Evolutionary conservation across 2,113 vertebrate genomes (phyloP), one percentile per base, ranked within the genome.

Genomic region (Oreotragus oreotragus): DNA sequence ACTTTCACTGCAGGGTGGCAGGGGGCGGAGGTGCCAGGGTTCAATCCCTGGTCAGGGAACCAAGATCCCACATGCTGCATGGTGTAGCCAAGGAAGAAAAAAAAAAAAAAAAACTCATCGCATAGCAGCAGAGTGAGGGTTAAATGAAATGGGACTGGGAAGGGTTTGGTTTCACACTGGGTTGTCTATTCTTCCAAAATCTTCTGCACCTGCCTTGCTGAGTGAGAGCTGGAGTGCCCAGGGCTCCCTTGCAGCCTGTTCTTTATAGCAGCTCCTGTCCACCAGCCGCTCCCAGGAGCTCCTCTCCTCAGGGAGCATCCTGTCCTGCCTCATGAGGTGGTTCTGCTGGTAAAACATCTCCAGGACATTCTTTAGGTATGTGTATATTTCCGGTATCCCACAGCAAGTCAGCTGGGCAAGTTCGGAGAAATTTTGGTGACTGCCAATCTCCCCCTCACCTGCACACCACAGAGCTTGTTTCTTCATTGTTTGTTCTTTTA

Each of bases 351-450:
- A n/a, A 91, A 57, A 85, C 55, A 27, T 39, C 79, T 47, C 79
- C 7, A 70, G 23, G 28, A 36, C 62, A 39, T 45, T 19, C 39
- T 28, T 85, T 13, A 21, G 43, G 33, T 47, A 83, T 17, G 57
- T 39, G 3, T 0, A 1, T 45, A 47, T 94, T 49, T 60, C 94
- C 55, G 19, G 21, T 57, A 30, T 60, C 66, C 73, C 62, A 83
- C 28, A 23, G 33, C 8, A 7, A 96, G 87, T 95, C 88, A 90
- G 92, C 58, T 93, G 58, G 60, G 95, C 92, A 87, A 92, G 90
- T 95, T 70, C 66, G 81, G 88, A 92, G 94, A 85, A 95, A 83
- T 88, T 58, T 47, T 51, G n/a, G 49, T 81, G 73, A 62, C 55
- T 90, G 27, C 36, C 33, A 76, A 21, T 66, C 66, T 96, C 84